phyloP scores from a whole-genome alignment of 1,140 invertebrate species.

The Venustaconcha ellipsiformis region DNA sequence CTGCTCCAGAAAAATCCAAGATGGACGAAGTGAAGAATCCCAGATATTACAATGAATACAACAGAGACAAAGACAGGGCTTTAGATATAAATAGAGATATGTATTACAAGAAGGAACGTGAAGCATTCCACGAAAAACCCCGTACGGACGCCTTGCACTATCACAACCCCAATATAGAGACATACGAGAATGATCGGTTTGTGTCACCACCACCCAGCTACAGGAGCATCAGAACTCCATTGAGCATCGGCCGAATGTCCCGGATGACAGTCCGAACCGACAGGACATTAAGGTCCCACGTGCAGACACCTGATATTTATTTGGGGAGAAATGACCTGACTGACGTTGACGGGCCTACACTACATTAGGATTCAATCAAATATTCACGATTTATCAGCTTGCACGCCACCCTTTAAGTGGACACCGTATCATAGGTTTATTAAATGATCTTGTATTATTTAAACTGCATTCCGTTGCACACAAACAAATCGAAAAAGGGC shows the following conservation, averaged over 20 bases:
- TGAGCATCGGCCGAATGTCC: neutral
- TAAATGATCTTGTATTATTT: too few species aligned
- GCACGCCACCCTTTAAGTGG: too few species aligned
- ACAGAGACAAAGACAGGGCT: too few species aligned
- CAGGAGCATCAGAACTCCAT: neutral
- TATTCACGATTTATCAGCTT: too few species aligned
- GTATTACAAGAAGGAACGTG: too few species aligned
- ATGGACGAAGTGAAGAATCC: too few species aligned
- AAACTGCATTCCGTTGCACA: too few species aligned
- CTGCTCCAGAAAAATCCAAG: too few species aligned
- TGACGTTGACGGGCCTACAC: slow-evolving; percentile 1
- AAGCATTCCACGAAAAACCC: neutral
- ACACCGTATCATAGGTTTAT: too few species aligned
- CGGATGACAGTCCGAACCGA: neutral
- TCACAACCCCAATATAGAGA: slow-evolving; percentile 28
- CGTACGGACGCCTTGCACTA: slow-evolving; percentile 9
- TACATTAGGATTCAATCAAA: neutral
- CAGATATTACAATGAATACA: too few species aligned
- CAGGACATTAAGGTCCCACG: neutral
- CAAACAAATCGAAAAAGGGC: too few species aligned
- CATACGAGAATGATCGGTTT: slow-evolving; percentile 3
- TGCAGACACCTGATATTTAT: slow-evolving; percentile 27
- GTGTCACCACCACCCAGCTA: slow-evolving; percentile 19
- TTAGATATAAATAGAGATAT: too few species aligned
- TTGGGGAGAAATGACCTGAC: slow-evolving; percentile 5